Evolutionary conservation across 2,888 invertebrate genomes (phyloP), one percentile per base, ranked within the genome.

Genomic region (Deilephila porcellus): DNA sequence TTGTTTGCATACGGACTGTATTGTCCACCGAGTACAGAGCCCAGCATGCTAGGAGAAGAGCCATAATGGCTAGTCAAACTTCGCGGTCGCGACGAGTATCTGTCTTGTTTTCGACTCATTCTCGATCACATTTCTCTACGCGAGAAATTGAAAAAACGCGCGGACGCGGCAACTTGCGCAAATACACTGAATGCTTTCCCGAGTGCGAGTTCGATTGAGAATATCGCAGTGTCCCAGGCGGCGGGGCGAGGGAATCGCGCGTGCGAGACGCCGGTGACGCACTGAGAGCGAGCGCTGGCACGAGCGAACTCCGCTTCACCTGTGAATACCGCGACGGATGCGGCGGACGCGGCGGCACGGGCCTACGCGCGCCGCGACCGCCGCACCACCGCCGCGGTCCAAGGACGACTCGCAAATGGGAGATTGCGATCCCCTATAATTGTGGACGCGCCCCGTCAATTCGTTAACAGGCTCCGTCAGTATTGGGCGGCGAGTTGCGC

Each of bases 101-200:
- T 88, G 82, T 94, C 94, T 83, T 93, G 93, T 80, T 93, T 93
- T 73, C 94, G 91, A 90, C 93, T 94, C 94, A 94, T 94, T 82
- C 82, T 84, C 82, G 83, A 83, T 87, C 87, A 88, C 90, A 90
- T 90, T 83, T 86, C 90, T 89, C 82, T 17, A 74, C 78, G 71
- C 76, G 76, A 84, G 80, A 75, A 77, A 75, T 74, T 74, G 76
- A 79, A 82, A 79, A 77, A 77, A 83, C 91, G 89, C 80, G 88
- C 87, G 90, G 78, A 81, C 90, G 86, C 85, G 83, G 79, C 90
- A 86, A 86, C 81, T 82, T 83, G 86, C 88, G 82, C 90, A 90
- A 89, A 90, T 88, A 91, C 87, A 94, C 94, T 93, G 91, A 89
- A 82, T 85, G 88, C 87, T 89, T 79, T 85, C 82, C 81, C 82